Conservation (phyloP, 2,113 vertebrate species). For the Pao palembangensis region DNA sequence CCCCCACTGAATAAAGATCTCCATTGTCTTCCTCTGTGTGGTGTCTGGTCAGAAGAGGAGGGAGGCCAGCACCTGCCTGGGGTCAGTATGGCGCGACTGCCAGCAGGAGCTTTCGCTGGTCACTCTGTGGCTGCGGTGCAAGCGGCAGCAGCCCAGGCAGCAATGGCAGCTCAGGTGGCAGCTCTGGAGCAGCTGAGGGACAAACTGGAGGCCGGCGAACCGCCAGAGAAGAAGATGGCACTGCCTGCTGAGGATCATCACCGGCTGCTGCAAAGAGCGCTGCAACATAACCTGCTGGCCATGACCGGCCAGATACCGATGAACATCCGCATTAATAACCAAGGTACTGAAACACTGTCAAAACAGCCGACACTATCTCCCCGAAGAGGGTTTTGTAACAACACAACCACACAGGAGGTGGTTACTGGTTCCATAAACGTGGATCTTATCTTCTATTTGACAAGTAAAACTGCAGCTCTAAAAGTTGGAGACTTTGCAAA, state of each 20-base stretch:
- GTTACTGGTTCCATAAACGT: not conserved
- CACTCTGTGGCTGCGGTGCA: conserved; percentile 85
- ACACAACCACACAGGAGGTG: too few relatives aligned
- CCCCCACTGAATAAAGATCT: not conserved
- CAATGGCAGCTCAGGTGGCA: conserved; percentile 83
- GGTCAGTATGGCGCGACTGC: conserved; percentile 74
- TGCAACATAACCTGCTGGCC: conserved; percentile 95
- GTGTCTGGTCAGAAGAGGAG: conserved; percentile 81
- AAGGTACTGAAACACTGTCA: conserved; percentile 72
- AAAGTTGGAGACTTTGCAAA: not conserved
- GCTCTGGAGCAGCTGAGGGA: conserved; percentile 94
- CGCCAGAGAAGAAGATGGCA: conserved; percentile 93
- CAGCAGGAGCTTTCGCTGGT: conserved; percentile 74
- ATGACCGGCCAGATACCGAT: conserved; percentile 95
- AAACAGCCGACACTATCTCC: not conserved
- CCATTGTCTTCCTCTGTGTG: conserved; percentile 11
- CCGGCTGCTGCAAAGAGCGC: conserved; percentile 86
- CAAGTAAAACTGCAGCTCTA: not conserved
- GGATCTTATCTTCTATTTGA: not conserved
- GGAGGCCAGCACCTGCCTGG: conserved; percentile 71
- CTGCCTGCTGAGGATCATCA: conserved; percentile 89
- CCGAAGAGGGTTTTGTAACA: too few relatives aligned
- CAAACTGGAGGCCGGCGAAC: conserved; percentile 91
- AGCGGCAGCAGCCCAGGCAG: conserved; percentile 80
- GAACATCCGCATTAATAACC: conserved; percentile 96